phyloP scores from a whole-genome alignment of 2,888 invertebrate species.

The Habrosyne pyritoides region DNA sequence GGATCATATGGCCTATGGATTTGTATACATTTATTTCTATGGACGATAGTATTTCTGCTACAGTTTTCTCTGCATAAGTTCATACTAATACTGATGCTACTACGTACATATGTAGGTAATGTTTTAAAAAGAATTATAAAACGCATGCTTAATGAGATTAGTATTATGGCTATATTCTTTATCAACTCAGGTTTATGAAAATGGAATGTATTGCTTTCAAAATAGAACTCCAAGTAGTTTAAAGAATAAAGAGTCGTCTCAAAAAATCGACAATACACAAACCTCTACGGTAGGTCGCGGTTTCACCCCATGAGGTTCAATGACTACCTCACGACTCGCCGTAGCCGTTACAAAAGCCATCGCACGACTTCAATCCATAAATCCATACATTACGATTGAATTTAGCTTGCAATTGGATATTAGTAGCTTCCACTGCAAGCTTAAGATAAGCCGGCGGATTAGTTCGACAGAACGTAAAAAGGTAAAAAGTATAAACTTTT shows the following conservation, averaged over 20 bases:
- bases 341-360: conserved; percentile 43
- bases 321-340: conserved; percentile 50
- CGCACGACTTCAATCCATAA: conserved; percentile 41
- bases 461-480: conserved; percentile 67
- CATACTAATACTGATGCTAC: too few species aligned
- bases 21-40: too few species aligned
- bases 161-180: too few species aligned
- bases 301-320: conserved; percentile 67
- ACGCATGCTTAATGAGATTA: too few species aligned
- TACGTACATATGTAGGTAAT: too few species aligned
- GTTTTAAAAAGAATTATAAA: too few species aligned
- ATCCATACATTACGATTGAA: conserved; percentile 19
- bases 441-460: conserved; percentile 76
- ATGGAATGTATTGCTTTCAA: too few species aligned
- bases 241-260: conserved; percentile 27
- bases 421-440: conserved; percentile 65
- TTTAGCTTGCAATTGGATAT: conserved; percentile 25
- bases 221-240: too few species aligned
- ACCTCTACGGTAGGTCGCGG: conserved; percentile 78
- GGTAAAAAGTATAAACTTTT: conserved; percentile 49
- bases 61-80: too few species aligned
- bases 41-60: too few species aligned
- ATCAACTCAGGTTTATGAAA: too few species aligned
- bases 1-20: too few species aligned
- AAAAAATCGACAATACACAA: conserved; percentile 50